Conservation (phyloP, 2,113 vertebrate genomes). For the Rhagologus leucostigma region DNA sequence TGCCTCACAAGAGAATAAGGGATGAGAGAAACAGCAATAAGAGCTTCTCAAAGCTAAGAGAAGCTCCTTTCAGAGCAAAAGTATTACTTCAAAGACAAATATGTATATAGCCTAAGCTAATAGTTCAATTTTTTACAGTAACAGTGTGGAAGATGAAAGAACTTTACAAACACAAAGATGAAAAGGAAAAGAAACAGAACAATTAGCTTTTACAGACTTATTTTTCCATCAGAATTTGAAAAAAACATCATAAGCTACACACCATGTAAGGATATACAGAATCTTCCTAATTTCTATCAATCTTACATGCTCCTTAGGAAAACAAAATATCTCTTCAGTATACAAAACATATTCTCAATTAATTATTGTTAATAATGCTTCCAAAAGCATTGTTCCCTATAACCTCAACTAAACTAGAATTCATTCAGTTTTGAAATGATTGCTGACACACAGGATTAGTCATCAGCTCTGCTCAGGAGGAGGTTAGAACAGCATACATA, state of each 20-base stretch:
- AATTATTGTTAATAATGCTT: neutral
- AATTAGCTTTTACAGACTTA: neutral
- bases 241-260: neutral
- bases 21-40: neutral
- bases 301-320: neutral
- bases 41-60: neutral
- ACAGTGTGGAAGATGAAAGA: neutral
- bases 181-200: neutral
- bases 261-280: neutral
- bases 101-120: neutral
- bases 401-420: neutral
- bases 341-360: neutral
- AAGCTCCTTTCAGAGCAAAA: neutral
- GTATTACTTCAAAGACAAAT: neutral
- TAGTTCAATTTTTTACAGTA: neutral
- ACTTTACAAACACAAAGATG: neutral
- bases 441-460: neutral
- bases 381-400: neutral
- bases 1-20: neutral
- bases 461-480: neutral
- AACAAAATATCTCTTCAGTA: neutral
- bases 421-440: neutral
- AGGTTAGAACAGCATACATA: neutral
- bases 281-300: neutral
- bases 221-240: neutral